Evolutionary conservation across 2,888 invertebrate species (phyloP).

Genomic region (Opisthograptis luteolata): DNA sequence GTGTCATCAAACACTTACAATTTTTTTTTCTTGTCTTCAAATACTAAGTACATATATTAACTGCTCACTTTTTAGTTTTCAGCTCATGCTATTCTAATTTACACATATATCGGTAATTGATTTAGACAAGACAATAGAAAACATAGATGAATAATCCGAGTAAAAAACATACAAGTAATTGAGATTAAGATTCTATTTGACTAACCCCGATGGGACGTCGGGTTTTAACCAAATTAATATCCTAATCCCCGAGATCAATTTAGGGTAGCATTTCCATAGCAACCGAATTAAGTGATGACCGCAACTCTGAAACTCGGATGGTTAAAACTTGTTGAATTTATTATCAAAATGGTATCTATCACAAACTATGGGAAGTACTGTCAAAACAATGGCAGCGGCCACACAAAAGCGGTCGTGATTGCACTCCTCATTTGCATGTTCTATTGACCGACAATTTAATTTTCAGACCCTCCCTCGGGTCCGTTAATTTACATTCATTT

Average conservation of each 20-base stretch:
- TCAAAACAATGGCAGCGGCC: constrained; percentile 60
- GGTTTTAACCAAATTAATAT: constrained; percentile 12
- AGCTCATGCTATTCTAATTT: no score
- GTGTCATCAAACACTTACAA: no score
- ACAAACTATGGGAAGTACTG: constrained; percentile 32
- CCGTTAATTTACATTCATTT: constrained; percentile 62
- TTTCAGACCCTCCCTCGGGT: constrained; percentile 56
- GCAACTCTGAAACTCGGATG: constrained; percentile 3
- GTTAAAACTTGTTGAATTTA: constrained; percentile 5
- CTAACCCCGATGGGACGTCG: not conserved
- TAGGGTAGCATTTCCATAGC: constrained; percentile 15
- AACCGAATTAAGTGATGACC: constrained; percentile 16
- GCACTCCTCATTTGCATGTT: constrained; percentile 76
- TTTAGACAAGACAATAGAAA: no score
- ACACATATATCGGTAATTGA: no score
- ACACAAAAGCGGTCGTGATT: constrained; percentile 73
- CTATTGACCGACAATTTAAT: constrained; percentile 78
- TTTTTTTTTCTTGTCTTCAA: no score
- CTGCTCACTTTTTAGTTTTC: no score
- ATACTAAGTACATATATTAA: no score
- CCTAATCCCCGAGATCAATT: constrained; percentile 4
- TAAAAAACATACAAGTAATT: not conserved
- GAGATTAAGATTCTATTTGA: not conserved
- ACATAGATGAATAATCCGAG: no score
- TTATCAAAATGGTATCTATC: constrained; percentile 4